Conservation (phyloP, 2,888 invertebrate genomes). For the Peribatodes rhomboidaria region DNA sequence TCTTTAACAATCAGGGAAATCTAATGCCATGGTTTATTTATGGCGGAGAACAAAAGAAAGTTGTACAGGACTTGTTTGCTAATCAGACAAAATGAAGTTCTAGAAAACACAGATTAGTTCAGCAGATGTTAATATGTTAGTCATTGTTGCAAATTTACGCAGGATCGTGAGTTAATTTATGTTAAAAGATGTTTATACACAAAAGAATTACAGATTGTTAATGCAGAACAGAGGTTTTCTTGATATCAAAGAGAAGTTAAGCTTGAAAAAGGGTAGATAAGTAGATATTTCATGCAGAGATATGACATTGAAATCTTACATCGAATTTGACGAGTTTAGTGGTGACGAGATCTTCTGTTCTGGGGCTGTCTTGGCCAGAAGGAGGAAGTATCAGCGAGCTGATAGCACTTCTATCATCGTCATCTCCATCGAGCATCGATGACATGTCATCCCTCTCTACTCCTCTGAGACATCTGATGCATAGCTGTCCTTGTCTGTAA, state of each 20-base stretch:
- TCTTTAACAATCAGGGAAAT: conserved; percentile 33
- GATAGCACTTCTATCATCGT: conserved; percentile 90
- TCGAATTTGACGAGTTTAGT: conserved; percentile 86
- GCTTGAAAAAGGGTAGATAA: conserved; percentile 46
- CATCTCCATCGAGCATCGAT: conserved; percentile 90
- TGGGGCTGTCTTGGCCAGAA: conserved; percentile 75
- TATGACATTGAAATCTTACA: conserved; percentile 73
- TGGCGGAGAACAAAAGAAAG: conserved; percentile 54
- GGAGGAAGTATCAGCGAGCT: conserved; percentile 81
- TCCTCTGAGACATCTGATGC: conserved; percentile 92
- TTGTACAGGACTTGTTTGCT: conserved; percentile 54
- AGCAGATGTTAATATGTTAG: conserved; percentile 73
- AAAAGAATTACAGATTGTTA: conserved; percentile 56
- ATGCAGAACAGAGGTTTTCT: conserved; percentile 55
- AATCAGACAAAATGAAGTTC: conserved; percentile 44
- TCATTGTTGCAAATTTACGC: conserved; percentile 64
- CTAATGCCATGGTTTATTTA: conserved; percentile 59
- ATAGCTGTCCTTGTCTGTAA: conserved; percentile 92
- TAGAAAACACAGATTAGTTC: conserved; percentile 59
- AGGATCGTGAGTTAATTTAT: conserved; percentile 72
- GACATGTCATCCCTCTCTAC: conserved; percentile 88
- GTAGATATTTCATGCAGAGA: conserved; percentile 37
- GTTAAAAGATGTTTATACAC: conserved; percentile 52
- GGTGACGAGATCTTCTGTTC: conserved; percentile 73
- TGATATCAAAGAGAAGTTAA: conserved; percentile 55